Evolutionary conservation across 2,113 vertebrate species (phyloP).

Genomic region (Coptodon rendalli): DNA sequence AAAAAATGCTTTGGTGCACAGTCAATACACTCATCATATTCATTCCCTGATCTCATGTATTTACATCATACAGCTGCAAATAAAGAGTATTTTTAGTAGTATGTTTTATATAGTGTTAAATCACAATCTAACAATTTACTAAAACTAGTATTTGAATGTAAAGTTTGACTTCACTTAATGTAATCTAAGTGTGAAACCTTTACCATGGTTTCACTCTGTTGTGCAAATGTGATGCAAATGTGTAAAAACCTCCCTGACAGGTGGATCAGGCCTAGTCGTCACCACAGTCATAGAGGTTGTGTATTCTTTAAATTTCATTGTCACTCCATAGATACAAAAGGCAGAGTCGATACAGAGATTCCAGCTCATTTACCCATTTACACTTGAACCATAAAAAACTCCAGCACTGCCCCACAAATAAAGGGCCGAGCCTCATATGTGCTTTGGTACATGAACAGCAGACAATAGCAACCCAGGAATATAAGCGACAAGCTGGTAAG

Average conservation of each 20-base stretch:
- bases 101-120: neutral
- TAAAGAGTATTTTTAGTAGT: neutral
- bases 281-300: neutral
- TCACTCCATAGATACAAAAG: neutral
- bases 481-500: neutral
- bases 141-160: neutral
- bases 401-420: neutral
- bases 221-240: neutral
- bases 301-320: neutral
- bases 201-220: neutral
- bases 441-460: neutral
- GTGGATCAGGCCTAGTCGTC: neutral
- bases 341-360: neutral
- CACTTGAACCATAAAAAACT: neutral
- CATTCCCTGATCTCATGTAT: neutral
- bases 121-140: neutral
- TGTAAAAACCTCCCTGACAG: neutral
- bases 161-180: neutral
- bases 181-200: neutral
- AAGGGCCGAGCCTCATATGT: neutral
- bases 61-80: neutral
- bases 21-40: neutral
- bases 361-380: neutral
- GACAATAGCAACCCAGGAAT: slow-evolving; percentile 27
- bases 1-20: neutral